Percentiles rank a stretch among this genome's conserved stretches.
phyloP scores from a whole-genome alignment of 2,888 invertebrate genomes.

The Carabus problematicus region DNA sequence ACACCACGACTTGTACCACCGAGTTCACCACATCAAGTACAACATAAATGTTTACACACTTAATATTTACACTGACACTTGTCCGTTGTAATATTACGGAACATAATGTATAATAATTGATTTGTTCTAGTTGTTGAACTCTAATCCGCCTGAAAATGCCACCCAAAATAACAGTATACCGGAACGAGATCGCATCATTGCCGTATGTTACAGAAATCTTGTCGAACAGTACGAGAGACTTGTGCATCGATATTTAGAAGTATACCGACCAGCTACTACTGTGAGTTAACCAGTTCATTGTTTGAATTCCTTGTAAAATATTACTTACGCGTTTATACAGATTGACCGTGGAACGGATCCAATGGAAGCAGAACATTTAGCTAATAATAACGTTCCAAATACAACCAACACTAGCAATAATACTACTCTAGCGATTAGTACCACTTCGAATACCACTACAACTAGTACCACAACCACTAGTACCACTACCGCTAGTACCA shows the following conservation, averaged over 20 bases:
- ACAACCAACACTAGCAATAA: not conserved
- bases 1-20: slow-evolving; percentile 50
- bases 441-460: not conserved
- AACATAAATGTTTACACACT: slow-evolving; percentile 16
- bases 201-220: slow-evolving; percentile 60
- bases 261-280: slow-evolving; percentile 59
- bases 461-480: not conserved
- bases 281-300: slow-evolving; percentile 50
- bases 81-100: no score
- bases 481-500: slow-evolving; percentile 1
- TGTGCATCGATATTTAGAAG: slow-evolving; percentile 61
- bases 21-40: slow-evolving; percentile 19
- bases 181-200: slow-evolving; percentile 61
- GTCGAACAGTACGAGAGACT: slow-evolving; percentile 63
- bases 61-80: slow-evolving; percentile 21
- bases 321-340: slow-evolving; percentile 55
- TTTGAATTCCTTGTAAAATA: slow-evolving; percentile 37
- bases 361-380: slow-evolving; percentile 66
- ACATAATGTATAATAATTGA: not conserved
- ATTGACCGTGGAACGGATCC: slow-evolving; percentile 76
- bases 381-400: slow-evolving; percentile 50
- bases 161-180: slow-evolving; percentile 55
- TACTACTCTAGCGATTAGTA: no score
- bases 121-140: slow-evolving; percentile 9
- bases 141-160: slow-evolving; percentile 47